phyloP scores from a whole-genome alignment of 2,888 invertebrate genomes.

The Brenthis hecate region DNA sequence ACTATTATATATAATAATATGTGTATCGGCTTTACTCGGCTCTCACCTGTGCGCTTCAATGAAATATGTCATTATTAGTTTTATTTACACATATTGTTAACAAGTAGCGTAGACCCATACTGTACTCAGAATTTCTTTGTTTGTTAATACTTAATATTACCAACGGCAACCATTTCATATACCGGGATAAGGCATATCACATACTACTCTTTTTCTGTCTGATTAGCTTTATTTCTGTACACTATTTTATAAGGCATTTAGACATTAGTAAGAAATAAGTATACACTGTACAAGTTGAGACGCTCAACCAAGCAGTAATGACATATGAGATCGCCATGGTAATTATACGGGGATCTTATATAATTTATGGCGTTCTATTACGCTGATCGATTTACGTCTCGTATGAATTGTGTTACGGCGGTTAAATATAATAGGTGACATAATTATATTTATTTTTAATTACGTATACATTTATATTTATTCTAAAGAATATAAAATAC shows the following conservation, averaged over 20 bases:
- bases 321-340: conserved; percentile 18
- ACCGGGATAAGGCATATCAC: too few relatives aligned
- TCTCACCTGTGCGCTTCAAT: too few relatives aligned
- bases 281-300: background rate
- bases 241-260: background rate
- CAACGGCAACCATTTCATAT: too few relatives aligned
- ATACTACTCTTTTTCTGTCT: too few relatives aligned
- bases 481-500: background rate
- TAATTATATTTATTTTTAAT: background rate
- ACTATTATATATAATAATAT: too few relatives aligned
- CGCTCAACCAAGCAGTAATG: conserved; percentile 19
- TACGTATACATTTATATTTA: background rate
- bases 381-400: conserved; percentile 31
- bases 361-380: conserved; percentile 28
- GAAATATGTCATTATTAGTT: too few relatives aligned
- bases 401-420: conserved; percentile 27
- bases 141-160: too few relatives aligned
- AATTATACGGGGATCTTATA: conserved; percentile 24
- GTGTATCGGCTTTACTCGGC: too few relatives aligned
- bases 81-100: too few relatives aligned
- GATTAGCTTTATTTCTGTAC: background rate
- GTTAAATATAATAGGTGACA: conserved; percentile 10
- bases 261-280: background rate
- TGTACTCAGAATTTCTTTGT: too few relatives aligned
- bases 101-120: too few relatives aligned